A percentile compares a stretch with the other conserved stretches of the same genome.
phyloP scores from a whole-genome alignment of 2,113 vertebrate genomes.

The Erythrocercus mccallii region DNA sequence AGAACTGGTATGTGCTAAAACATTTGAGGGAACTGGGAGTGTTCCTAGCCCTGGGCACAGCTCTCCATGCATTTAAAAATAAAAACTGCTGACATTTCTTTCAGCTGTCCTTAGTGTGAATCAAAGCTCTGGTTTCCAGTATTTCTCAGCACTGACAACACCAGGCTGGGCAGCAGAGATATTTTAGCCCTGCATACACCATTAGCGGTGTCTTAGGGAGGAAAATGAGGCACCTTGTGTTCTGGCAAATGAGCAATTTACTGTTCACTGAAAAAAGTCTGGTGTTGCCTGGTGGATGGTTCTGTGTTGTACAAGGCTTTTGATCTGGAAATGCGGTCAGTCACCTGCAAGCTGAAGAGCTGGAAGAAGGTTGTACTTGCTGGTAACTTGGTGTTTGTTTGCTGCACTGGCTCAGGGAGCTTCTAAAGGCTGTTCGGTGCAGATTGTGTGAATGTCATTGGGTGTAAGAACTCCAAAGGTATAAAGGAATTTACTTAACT shows the following conservation, averaged over 20 bases:
- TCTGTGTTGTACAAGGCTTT: neutral
- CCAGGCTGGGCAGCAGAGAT: neutral
- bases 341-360: neutral
- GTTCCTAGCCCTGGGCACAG: neutral
- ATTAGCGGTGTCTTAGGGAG: neutral
- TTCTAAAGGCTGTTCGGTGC: neutral
- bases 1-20: neutral
- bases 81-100: neutral
- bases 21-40: neutral
- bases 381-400: neutral
- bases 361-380: neutral
- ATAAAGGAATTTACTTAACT: neutral
- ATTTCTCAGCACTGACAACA: neutral
- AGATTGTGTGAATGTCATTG: neutral
- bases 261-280: neutral
- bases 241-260: neutral
- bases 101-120: neutral
- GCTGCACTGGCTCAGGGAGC: neutral
- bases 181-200: neutral
- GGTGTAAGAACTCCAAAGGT: neutral
- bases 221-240: neutral
- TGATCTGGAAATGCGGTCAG: neutral
- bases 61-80: neutral
- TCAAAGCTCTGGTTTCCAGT: neutral
- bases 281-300: neutral